Evolutionary conservation across 2,888 invertebrate species (phyloP).

Genomic region (Kryphioiulus occultus): DNA sequence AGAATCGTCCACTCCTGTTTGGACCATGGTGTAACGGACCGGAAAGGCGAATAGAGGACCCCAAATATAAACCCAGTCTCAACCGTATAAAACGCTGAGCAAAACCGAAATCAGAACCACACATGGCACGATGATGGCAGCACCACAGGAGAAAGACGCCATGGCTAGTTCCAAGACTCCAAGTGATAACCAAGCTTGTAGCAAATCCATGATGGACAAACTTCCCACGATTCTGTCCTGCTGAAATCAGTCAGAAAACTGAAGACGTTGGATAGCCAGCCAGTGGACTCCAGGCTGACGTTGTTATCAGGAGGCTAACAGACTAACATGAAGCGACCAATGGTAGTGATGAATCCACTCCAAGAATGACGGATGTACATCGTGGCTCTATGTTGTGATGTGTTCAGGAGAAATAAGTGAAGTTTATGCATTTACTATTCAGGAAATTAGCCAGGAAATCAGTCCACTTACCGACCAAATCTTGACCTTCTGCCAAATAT

Average conservation of each 20-base stretch:
- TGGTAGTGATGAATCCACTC: not conserved
- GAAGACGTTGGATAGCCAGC: not conserved
- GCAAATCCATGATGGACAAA: not conserved
- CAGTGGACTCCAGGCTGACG: not conserved
- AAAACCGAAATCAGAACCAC: not conserved
- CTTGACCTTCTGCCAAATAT: too few relatives aligned
- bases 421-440: not conserved
- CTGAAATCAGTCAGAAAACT: not conserved
- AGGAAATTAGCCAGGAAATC: not conserved
- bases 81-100: not conserved
- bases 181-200: not conserved
- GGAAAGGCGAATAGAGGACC: not conserved
- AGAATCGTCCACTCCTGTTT: conserved; percentile 43
- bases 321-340: not conserved
- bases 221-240: not conserved
- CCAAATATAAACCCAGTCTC: conserved; percentile 17
- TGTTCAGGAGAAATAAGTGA: not conserved
- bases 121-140: not conserved
- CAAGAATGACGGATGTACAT: not conserved
- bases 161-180: too few relatives aligned
- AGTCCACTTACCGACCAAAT: too few relatives aligned
- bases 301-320: not conserved
- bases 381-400: not conserved
- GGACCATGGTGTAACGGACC: conserved; percentile 26
- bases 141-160: not conserved